These are phyloP conservation scores for Acleris cristana DNA, from an alignment of 2,888 invertebrate genomes.

Conservation along the genomic window DNA sequence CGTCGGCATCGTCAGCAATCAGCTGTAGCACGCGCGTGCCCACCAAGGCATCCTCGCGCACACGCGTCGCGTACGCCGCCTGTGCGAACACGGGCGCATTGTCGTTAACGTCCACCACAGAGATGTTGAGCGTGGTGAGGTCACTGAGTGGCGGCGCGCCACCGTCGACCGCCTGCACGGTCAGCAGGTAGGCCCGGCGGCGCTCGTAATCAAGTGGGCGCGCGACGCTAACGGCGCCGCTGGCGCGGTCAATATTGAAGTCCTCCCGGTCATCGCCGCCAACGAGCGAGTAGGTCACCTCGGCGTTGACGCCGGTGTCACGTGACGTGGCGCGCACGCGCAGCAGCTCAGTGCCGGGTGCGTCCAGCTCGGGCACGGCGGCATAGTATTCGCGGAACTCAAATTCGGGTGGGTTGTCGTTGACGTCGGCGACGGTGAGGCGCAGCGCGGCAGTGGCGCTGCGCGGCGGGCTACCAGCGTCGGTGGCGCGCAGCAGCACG, in stretches of 20 bases:
- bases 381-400: slow-evolving; percentile 91
- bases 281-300: slow-evolving; percentile 93
- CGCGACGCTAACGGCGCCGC: slow-evolving; percentile 90
- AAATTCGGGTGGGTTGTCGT: slow-evolving; percentile 98
- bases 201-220: slow-evolving; percentile 94
- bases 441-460: slow-evolving; percentile 87
- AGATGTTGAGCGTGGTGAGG: slow-evolving; percentile 93
- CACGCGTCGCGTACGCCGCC: slow-evolving; percentile 88
- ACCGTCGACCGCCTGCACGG: slow-evolving; percentile 95
- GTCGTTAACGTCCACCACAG: slow-evolving; percentile 93
- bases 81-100: slow-evolving; percentile 93
- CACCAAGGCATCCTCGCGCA: slow-evolving; percentile 90
- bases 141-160: slow-evolving; percentile 95
- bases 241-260: slow-evolving; percentile 89
- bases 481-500: slow-evolving; percentile 91
- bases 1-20: slow-evolving; percentile 93
- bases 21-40: slow-evolving; percentile 90
- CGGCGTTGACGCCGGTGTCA: slow-evolving; percentile 96
- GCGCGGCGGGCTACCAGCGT: slow-evolving; percentile 91
- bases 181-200: slow-evolving; percentile 92
- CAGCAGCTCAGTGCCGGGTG: slow-evolving; percentile 91
- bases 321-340: slow-evolving; percentile 95
- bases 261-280: slow-evolving; percentile 95
- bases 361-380: slow-evolving; percentile 89
- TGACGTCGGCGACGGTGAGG: slow-evolving; percentile 95